Percentiles rank a stretch among this genome's conserved stretches.
Evolutionary conservation across 2,797 vertebrate species (phyloP).

Genomic region (Naso thynnoides): DNA sequence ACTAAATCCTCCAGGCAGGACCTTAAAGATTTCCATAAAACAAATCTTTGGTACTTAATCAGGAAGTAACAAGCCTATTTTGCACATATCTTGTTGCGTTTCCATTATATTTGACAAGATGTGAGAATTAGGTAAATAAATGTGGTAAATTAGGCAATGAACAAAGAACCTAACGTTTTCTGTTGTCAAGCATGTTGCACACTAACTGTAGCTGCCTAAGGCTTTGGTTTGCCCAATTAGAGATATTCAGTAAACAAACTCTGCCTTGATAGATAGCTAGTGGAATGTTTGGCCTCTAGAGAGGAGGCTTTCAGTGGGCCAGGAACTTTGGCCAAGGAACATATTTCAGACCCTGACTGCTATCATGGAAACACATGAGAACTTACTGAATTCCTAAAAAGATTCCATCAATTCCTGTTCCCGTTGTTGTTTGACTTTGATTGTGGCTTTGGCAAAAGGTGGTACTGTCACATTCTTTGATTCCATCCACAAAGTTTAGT

Average conservation of each 20-base stretch:
- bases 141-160: neutral
- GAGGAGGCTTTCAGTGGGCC: neutral
- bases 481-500: no score
- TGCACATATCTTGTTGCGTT: neutral
- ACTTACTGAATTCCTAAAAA: neutral
- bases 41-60: neutral
- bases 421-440: no score
- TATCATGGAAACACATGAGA: neutral
- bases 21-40: no score
- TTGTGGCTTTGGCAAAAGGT: no score
- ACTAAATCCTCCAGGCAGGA: no score
- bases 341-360: neutral
- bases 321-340: neutral
- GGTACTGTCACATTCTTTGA: no score
- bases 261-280: neutral
- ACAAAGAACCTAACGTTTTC: neutral
- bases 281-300: neutral
- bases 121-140: neutral
- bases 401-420: no score
- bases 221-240: neutral
- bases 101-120: neutral
- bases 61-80: neutral
- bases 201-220: neutral
- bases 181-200: neutral
- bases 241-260: constrained; percentile 1